phyloP scores from a whole-genome alignment of 2,797 vertebrate genomes.

The Yasuhikotakia modesta region DNA sequence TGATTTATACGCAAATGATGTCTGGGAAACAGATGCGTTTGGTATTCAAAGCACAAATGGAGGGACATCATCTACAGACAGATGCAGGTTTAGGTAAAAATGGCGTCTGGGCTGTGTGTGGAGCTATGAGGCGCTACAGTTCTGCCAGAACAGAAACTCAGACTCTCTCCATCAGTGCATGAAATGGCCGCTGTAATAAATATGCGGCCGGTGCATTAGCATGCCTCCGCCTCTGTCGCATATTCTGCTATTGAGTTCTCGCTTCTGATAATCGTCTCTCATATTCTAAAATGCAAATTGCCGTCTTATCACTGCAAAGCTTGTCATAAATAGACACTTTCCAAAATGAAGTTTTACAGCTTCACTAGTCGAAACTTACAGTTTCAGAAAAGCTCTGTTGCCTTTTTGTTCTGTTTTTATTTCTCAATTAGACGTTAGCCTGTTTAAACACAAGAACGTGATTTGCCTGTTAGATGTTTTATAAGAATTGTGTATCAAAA shows the following conservation, averaged over 20 bases:
- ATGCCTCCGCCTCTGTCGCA: slow-evolving; percentile 32
- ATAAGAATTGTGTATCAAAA: no score
- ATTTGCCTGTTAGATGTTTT: neutral
- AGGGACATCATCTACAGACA: neutral
- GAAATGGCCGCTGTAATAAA: slow-evolving; percentile 58
- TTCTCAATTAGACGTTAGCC: neutral
- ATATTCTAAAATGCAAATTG: slow-evolving; percentile 46
- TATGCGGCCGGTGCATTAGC: slow-evolving; percentile 51
- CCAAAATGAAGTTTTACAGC: neutral
- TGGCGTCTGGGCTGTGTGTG: slow-evolving; percentile 1
- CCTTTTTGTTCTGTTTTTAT: neutral
- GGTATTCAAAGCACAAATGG: slow-evolving; percentile 53
- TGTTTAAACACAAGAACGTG: neutral
- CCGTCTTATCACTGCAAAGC: slow-evolving; percentile 23
- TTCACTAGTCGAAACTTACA: neutral
- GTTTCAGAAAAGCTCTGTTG: neutral
- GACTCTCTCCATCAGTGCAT: slow-evolving; percentile 48
- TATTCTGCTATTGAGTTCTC: slow-evolving; percentile 46
- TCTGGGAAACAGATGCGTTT: slow-evolving; percentile 21
- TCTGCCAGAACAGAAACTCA: slow-evolving; percentile 43
- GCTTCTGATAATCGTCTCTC: slow-evolving; percentile 41
- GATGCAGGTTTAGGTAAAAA: slow-evolving; percentile 9
- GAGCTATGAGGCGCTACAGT: neutral
- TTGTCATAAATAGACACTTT: slow-evolving; percentile 16
- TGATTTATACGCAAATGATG: neutral